Conservation (phyloP, 2,888 invertebrate genomes). For the Thecocarcelia acutangulata region DNA sequence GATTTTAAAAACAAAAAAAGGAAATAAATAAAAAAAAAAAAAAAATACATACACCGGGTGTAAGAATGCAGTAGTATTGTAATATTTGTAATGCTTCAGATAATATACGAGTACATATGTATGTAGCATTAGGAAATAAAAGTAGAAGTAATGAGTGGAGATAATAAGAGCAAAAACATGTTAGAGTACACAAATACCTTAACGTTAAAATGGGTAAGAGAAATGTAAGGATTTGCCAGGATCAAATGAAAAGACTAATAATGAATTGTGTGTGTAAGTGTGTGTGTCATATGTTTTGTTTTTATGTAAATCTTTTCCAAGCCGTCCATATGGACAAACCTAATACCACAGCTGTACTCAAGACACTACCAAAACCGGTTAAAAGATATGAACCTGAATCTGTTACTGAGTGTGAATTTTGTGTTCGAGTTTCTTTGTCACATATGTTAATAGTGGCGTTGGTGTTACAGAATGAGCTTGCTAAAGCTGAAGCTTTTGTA, state of each 20-base stretch:
- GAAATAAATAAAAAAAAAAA: conserved; percentile 4
- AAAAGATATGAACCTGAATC: conserved; percentile 56
- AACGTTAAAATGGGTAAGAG: conserved; percentile 12
- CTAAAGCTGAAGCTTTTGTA: conserved; percentile 57
- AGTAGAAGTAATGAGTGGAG: conserved; percentile 7
- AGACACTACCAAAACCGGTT: conserved; percentile 81
- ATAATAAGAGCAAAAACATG: conserved; percentile 47
- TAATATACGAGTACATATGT: conserved; percentile 23
- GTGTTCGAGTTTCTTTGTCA: conserved; percentile 45
- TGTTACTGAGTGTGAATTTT: conserved; percentile 46
- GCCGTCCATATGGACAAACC: conserved; percentile 78
- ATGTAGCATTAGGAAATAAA: too few relatives aligned
- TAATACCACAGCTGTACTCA: conserved; percentile 78
- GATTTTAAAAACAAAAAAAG: background rate
- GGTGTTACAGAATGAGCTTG: conserved; percentile 65
- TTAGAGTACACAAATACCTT: conserved; percentile 53
- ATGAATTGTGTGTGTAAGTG: background rate
- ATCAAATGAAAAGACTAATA: background rate
- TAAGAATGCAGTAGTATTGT: background rate
- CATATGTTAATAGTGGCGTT: conserved; percentile 59
- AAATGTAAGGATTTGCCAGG: conserved; percentile 20
- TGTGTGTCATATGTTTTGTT: background rate
- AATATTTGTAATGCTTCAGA: background rate
- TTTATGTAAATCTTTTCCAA: conserved; percentile 75
- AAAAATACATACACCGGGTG: conserved; percentile 50